phyloP scores from a whole-genome alignment of 1,140 invertebrate species.

The Drosophila sechellia region DNA sequence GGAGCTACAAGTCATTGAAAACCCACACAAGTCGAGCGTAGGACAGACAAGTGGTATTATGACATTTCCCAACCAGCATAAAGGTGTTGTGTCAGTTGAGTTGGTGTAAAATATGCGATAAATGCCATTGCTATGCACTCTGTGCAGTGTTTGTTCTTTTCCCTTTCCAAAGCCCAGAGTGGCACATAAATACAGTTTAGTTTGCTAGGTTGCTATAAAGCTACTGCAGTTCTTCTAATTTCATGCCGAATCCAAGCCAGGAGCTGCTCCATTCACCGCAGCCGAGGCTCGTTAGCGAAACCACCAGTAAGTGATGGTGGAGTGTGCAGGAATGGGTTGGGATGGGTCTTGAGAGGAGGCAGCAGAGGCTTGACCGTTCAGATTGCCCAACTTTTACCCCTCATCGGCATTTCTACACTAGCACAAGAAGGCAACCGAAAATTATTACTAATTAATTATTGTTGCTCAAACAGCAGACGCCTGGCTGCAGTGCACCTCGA shows the following conservation, averaged over 20 bases:
- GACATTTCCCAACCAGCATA: conserved; percentile 28
- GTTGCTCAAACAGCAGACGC: conserved; percentile 50
- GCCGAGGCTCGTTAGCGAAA: no score
- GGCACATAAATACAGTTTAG: no score
- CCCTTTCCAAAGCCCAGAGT: no score
- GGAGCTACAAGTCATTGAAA: not conserved
- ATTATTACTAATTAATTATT: conserved; percentile 73
- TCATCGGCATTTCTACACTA: conserved; percentile 50
- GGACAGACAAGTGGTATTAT: conserved; percentile 35
- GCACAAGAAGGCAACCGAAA: conserved; percentile 35
- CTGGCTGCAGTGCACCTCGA: conserved; percentile 2
- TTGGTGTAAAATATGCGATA: conserved; percentile 17
- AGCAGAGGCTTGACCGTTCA: no score
- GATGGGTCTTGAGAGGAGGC: no score
- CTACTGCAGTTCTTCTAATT: no score
- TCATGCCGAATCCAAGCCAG: no score
- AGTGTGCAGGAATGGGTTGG: no score
- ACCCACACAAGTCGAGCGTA: conserved; percentile 2
- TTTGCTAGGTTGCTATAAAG: no score
- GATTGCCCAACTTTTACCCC: conserved; percentile 23
- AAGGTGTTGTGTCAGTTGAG: conserved; percentile 39
- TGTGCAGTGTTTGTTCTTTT: conserved; percentile 6
- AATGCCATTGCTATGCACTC: not conserved
- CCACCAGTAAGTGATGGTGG: no score
- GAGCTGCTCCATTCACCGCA: no score